Evolutionary conservation across 1,140 invertebrate species (phyloP), one percentile per base, ranked within the genome.

Genomic region (Drosophila santomea): DNA sequence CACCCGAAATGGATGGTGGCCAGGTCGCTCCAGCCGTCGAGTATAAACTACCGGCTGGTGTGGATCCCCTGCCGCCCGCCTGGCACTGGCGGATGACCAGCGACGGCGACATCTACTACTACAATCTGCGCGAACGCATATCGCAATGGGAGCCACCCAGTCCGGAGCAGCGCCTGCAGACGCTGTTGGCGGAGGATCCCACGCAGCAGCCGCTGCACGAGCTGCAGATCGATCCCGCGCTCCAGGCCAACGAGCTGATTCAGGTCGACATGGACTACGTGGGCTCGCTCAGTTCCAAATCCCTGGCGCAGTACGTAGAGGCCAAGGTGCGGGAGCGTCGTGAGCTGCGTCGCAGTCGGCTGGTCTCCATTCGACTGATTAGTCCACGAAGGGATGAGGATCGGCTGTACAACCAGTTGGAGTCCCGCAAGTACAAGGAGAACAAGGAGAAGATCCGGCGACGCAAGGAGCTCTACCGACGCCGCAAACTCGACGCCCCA

Each of bases 101-200:
- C 17, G 95, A 97, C 45, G 97, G 98, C 2, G 93, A 97, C 64
- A 94, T 95, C 0, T 99, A 98, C 92, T 99, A 98, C 93, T 99
- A 98, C 92, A 97, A 99, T 92, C 93, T 96, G 0, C 96, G 96
- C 76, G 95, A 96, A 25, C 95, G 97, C 58, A 94, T 96, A 80
- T 95, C 97, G 2, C 97, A 98, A 90, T 99, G 98, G 98, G 93
- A 96, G 62, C 96, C 97, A 28, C 98, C 98, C 0, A 93, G 94
- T 41, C 45, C 78, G 0, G 56, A 75, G 20, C 81, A 90, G 39
- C 80, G 84, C 0, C 59, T 78, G 3, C 52, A 92, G 32, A 58
- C 81, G 67, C 28, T 93, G 72, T n/a, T 78, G 3, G 51, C 67
- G 0, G 79, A 91, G 17, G 58, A 78, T 8, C 4, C 47, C 12